These are phyloP conservation scores for Parnassius apollo DNA, from an alignment of 2,888 invertebrate genomes.

Conservation along the genomic window DNA sequence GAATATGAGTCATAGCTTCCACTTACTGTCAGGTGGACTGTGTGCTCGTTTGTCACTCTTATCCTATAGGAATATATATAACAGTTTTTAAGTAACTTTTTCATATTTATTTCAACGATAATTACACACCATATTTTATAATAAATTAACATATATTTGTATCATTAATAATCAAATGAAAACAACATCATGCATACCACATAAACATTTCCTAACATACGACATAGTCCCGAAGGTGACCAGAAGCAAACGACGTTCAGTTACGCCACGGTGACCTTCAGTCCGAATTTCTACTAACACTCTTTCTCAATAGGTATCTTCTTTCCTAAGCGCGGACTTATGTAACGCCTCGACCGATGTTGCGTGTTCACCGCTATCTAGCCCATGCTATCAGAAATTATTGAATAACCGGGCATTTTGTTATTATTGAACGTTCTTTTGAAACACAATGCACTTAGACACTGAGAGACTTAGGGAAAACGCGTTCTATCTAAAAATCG, in stretches of 20 bases:
- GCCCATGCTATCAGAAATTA: conserved; percentile 7
- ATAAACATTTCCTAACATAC: conserved; percentile 9
- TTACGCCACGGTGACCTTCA: conserved; percentile 29
- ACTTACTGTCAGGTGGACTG: too few species aligned
- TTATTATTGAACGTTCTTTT: not conserved
- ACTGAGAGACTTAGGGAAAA: too few species aligned
- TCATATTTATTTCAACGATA: too few species aligned
- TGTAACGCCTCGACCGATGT: conserved; percentile 23
- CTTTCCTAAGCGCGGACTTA: conserved; percentile 28
- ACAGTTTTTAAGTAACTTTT: too few species aligned
- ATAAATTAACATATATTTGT: too few species aligned
- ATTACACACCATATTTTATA: too few species aligned
- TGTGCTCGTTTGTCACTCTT: too few species aligned
- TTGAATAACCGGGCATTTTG: not conserved
- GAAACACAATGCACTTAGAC: too few species aligned
- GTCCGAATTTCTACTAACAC: conserved; percentile 31
- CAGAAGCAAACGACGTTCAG: conserved; percentile 2
- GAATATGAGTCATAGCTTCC: too few species aligned
- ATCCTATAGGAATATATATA: too few species aligned
- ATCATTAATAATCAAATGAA: too few species aligned
- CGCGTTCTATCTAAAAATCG: too few species aligned
- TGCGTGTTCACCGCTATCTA: conserved; percentile 7
- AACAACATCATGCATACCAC: not conserved
- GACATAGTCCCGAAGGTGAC: not conserved
- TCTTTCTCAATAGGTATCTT: conserved; percentile 29